Conservation (phyloP, 2,888 invertebrate genomes). For the Entomobrya multifasciata region DNA sequence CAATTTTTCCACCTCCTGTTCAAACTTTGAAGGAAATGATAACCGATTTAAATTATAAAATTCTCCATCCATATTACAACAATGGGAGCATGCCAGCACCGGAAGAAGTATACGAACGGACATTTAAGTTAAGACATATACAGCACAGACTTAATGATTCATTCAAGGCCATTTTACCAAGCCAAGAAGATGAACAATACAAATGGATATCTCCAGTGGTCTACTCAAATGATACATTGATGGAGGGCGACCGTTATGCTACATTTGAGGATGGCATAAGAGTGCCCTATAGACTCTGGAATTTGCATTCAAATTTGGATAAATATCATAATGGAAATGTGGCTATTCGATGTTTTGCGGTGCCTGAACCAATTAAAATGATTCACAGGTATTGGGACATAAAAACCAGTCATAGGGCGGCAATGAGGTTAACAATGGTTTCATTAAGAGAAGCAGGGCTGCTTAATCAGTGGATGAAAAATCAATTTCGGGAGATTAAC, state of each 20-base stretch:
- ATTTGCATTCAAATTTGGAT: background rate
- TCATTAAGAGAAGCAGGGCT: slow-evolving; percentile 13
- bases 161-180: background rate
- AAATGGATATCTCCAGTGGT: slow-evolving; percentile 7
- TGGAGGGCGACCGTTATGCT: background rate
- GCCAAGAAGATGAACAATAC: background rate
- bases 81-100: background rate
- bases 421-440: background rate
- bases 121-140: background rate
- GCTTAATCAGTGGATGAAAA: background rate
- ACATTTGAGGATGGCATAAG: background rate
- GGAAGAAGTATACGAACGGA: background rate
- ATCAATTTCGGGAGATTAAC: slow-evolving; percentile 16
- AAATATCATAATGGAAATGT: background rate
- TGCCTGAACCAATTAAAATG: slow-evolving; percentile 21
- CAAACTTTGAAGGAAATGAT: slow-evolving; percentile 14
- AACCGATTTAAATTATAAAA: slow-evolving; percentile 4
- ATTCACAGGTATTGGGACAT: slow-evolving; percentile 35
- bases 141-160: background rate
- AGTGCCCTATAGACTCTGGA: background rate
- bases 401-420: slow-evolving; percentile 30
- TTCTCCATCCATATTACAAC: slow-evolving; percentile 7
- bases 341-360: background rate
- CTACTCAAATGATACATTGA: background rate
- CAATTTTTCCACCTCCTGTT: background rate